Base-by-base conservation (phyloP, 2,888 invertebrate species). In the Xestoiulus laeticollis region DNA sequence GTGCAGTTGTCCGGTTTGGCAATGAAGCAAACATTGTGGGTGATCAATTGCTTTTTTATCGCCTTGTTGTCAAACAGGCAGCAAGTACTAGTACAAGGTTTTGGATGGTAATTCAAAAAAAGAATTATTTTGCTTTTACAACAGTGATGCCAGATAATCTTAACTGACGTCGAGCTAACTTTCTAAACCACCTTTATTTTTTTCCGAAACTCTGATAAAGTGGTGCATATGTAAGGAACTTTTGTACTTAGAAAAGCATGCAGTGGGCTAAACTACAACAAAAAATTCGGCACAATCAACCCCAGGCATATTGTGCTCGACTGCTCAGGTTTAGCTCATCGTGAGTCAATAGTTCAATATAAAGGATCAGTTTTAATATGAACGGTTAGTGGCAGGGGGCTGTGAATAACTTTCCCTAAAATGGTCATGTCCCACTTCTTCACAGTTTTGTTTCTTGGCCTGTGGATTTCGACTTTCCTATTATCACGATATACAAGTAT, bases 391-490 rank as follows among this genome's bases (percentile, higher is more conserved):
- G 68, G 68, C 8, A 26, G 68, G 68, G 22, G 26, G 14, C 2
- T 26, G 68, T 10, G 1, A 68, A 68, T 12, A 68, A 68, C 68
- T 68, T 68, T 68, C 10, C 68, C 68, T 68, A 68, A 68, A 68
- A 68, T 68, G 68, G 68, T 68, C 68, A 68, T 68, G 68, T 68
- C 26, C 68, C 68, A 68, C 26, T 68, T 68, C 26, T 68, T 8
- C n/a, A 1, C 12, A 68, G 68, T 68, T 68, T 10, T 59, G n/a
- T 59, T 59, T 59, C 59, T 59, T 6, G 5, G 43, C 59, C 19
- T n/a, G 59, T n/a, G 16, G 48, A 68, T 68, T 68, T 5, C 68
- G 22, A 6, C 68, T 68, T 68, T 6, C 68, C 26, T 26, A 10
- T n/a, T 26, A 68, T 68, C 22, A 68, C 26, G 68, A n/a, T 26